Base-by-base conservation (phyloP, 2,113 vertebrate species). In the Tragelaphus imberbis region DNA sequence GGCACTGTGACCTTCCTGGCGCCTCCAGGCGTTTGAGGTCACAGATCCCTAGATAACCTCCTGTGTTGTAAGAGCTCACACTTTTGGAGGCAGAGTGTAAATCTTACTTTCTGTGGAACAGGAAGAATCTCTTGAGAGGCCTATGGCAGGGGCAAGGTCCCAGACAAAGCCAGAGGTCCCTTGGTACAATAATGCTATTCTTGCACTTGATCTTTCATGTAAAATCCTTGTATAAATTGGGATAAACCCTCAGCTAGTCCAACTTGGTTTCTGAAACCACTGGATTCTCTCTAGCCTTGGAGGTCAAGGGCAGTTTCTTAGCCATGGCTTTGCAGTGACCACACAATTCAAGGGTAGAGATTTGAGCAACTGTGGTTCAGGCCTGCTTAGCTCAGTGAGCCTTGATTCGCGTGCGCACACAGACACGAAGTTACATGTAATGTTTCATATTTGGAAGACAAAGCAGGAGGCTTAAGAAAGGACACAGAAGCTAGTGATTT, bases 401-500 rank as follows among this genome's bases (percentile, higher is more conserved):
- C 44, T 90, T 40, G 44, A 21, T 49, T 23, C 23, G 4, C 14
- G 5, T 23, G 16, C 7, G 9, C 7, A 36, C 47, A 49, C 77
- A 49, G 36, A 44, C 5, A 27, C 1, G 12, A 79, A 84, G n/a
- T 17, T 12, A 59, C 51, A 58, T 17, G 55, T 87, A 91, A 28
- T 95, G 23, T 97, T 84, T 92, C 21, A 5, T 49, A 58, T 91
- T 80, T 92, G 68, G 82, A 91, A 97, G 88, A 82, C 36, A 84
- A 92, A 47, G 47, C 14, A 7, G 19, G 44, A 56, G 15, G 21
- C 49, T 92, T 94, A 92, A 55, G 80, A 55, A 95, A 71, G 84
- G 10, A 59, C 15, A 16, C 27, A 81, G 47, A 96, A 95, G 27
- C 33, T 79, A 86, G 77, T 47, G 53, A 61, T 77, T 94, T 36